These are phyloP conservation scores for Spicauda simplicius DNA, from an alignment of 2,888 invertebrate genomes.

Conservation along the genomic window DNA sequence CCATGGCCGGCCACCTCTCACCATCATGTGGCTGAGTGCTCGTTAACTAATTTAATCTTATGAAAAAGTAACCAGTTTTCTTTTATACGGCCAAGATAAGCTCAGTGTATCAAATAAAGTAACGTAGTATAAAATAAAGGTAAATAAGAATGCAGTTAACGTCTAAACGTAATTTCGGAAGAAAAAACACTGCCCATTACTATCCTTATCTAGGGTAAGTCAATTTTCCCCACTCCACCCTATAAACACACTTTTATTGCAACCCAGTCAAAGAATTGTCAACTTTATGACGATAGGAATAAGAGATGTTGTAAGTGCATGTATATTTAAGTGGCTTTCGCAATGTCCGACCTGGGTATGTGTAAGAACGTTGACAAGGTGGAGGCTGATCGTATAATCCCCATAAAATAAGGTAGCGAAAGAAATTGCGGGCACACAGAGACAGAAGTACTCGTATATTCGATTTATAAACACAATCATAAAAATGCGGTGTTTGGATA, in stretches of 20 bases:
- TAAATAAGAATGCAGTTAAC: constrained; percentile 76
- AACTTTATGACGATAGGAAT: constrained; percentile 42
- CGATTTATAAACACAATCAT: constrained; percentile 11
- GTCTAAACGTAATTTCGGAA: constrained; percentile 71
- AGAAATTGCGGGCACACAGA: constrained; percentile 60
- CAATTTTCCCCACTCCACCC: constrained; percentile 75
- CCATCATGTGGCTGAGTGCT: too few relatives aligned
- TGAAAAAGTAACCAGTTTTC: too few relatives aligned
- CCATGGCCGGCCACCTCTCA: too few relatives aligned
- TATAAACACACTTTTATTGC: constrained; percentile 19
- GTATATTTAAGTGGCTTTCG: constrained; percentile 43
- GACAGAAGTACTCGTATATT: constrained; percentile 34
- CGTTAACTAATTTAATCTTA: too few relatives aligned
- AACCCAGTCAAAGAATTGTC: constrained; percentile 39
- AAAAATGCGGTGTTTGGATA: not conserved
- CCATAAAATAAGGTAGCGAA: constrained; percentile 80
- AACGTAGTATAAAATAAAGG: constrained; percentile 63
- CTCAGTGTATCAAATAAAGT: not conserved
- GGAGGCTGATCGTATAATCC: constrained; percentile 81
- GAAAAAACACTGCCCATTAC: constrained; percentile 77
- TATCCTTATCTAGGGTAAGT: constrained; percentile 81
- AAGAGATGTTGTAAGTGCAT: constrained; percentile 41
- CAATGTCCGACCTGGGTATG: constrained; percentile 78
- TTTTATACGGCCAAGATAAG: not conserved
- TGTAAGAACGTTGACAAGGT: constrained; percentile 82